These are phyloP conservation scores for Strongylocentrotus purpuratus DNA, from an alignment of 35 echinoderm and acorn worm species.

Conservation along the genomic window DNA sequence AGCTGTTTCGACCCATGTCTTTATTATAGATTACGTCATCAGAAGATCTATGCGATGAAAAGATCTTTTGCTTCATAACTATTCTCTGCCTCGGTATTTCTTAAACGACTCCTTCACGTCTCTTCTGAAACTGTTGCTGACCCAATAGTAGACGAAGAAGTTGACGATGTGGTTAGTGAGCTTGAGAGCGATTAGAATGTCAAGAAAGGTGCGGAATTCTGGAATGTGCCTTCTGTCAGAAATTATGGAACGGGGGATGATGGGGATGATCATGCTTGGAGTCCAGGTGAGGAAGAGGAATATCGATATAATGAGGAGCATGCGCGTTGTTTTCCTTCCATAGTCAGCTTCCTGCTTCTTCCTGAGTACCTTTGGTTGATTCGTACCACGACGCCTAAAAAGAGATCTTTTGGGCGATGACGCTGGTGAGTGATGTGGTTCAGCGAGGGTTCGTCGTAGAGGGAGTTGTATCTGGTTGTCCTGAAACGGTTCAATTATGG, in stretches of 20 bases:
- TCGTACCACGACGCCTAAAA: neutral
- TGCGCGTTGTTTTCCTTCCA: neutral
- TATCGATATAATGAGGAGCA: neutral
- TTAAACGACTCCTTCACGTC: neutral
- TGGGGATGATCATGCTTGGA: neutral
- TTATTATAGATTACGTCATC: no score
- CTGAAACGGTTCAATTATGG: neutral
- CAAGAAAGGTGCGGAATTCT: neutral
- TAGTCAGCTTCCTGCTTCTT: neutral
- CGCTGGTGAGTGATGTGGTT: neutral
- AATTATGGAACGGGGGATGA: neutral
- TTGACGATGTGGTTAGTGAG: neutral
- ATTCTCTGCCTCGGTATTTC: neutral
- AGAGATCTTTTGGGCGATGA: no score
- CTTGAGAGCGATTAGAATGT: neutral
- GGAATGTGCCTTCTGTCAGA: neutral
- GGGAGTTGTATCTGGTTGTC: neutral
- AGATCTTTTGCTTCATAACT: no score
- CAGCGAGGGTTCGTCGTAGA: neutral
- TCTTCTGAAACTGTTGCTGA: neutral
- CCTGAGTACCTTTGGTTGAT: neutral
- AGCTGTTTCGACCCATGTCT: no score
- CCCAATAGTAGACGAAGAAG: neutral
- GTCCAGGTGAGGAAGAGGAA: neutral
- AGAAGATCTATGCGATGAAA: no score